Base-by-base conservation (phyloP, 2,888 invertebrate genomes). In the Metacarcinus magister region DNA sequence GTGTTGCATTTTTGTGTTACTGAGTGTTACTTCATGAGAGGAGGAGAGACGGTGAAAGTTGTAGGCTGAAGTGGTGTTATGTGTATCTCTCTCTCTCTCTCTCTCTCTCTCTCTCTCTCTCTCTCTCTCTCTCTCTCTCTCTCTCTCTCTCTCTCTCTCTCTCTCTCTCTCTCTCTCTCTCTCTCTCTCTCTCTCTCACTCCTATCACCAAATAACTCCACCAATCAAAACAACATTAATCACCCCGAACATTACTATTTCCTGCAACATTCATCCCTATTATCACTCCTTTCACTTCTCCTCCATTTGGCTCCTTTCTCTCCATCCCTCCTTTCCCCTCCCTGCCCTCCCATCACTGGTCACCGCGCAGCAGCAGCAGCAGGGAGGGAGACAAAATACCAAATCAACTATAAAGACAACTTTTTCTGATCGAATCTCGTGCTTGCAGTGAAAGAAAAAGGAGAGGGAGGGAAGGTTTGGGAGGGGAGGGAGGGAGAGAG, bases 81-180 rank as follows among this genome's bases (percentile, higher is more conserved):
- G 54, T 16, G 16, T 54, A n/a, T n/a, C n/a, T n/a, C n/a, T n/a
- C n/a, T n/a, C n/a, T n/a, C n/a, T n/a, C n/a, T n/a, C n/a, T n/a
- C n/a, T n/a, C n/a, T n/a, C n/a, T n/a, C n/a, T n/a, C n/a, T n/a
- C n/a, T n/a, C n/a, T n/a, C n/a, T n/a, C n/a, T n/a, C n/a, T n/a
- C 5, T 54, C 54, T 54, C 54, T 54, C 54, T 54, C 54, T 54
- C 54, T 54, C 54, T 54, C 10, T 54, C 54, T 54, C 54, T 54
- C 67, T 67, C 67, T 67, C 67, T 67, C 67, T 67, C 67, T 67
- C 67, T 67, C 67, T 67, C 67, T 67, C 67, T 67, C 67, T 67
- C 67, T 67, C 67, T 67, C 67, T 67, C 67, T 67, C 67, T 67
- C 67, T 67, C 67, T 67, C 67, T 67, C 67, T 67, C 67, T 67